These are phyloP conservation scores for Zenarchopterus dispar DNA, from an alignment of 2,797 vertebrate species.

Conservation along the genomic window DNA sequence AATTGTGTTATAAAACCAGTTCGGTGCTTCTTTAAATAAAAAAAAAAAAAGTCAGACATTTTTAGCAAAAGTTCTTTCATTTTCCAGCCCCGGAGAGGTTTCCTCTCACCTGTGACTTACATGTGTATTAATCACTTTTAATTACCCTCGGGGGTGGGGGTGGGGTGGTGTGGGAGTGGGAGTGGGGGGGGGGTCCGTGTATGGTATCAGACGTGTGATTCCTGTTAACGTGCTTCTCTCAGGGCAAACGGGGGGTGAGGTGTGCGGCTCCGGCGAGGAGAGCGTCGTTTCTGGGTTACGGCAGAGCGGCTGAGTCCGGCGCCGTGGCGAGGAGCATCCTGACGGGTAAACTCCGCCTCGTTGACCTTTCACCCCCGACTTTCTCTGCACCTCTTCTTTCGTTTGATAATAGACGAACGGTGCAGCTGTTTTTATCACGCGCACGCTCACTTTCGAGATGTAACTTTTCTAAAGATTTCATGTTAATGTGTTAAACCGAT, in stretches of 20 bases:
- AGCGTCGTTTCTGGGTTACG: constrained; percentile 75
- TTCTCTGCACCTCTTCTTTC: not conserved
- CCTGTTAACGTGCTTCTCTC: constrained; percentile 50
- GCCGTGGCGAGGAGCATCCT: constrained; percentile 77
- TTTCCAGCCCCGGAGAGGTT: constrained; percentile 4
- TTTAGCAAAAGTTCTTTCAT: not conserved
- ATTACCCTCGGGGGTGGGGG: constrained; percentile 27
- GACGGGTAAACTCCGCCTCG: constrained; percentile 83
- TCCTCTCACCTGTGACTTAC: constrained; percentile 5
- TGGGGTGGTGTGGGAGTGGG: too few species aligned
- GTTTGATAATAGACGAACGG: constrained; percentile 4
- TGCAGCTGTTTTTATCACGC: not conserved
- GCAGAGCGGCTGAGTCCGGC: constrained; percentile 69
- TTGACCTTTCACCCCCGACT: constrained; percentile 8
- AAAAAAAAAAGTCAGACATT: not conserved
- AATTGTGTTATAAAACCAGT: too few species aligned
- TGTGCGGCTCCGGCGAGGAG: constrained; percentile 68
- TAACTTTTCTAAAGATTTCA: too few species aligned
- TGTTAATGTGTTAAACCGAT: too few species aligned
- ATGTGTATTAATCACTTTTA: constrained; percentile 31
- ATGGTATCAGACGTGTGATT: constrained; percentile 47
- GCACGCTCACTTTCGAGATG: too few species aligned
- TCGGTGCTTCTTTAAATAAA: too few species aligned
- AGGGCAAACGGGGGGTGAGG: constrained; percentile 80
- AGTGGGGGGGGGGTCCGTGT: constrained; percentile 11